Evolutionary conservation across 2,113 vertebrate genomes (phyloP), one percentile per base, ranked within the genome.

Genomic region (Odobenus rosmarus): DNA sequence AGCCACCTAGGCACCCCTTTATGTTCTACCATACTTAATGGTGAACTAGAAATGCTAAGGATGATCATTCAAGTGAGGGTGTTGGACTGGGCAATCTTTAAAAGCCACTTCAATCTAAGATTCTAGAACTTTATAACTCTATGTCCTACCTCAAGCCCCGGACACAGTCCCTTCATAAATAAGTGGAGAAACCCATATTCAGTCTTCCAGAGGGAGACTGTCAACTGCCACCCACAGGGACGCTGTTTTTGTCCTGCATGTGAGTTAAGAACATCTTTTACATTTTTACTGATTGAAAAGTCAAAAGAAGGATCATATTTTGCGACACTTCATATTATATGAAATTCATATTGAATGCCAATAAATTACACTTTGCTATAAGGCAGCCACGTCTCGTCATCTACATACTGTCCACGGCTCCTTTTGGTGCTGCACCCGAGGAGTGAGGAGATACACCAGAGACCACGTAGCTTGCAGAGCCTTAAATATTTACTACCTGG

Each of bases 241-340:
- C 19, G 19, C 57, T 28, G 1, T 36, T 28, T 96, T 92, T 79
- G 15, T 87, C 36, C 42, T 93, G 26, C 67, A 24, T 55, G 7
- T 77, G 82, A 90, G 31, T 61, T 88, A 79, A 82, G 77, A 62
- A 85, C 64, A 36, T 72, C 91, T 92, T 88, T 79, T 88, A 62
- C 4, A 36, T 89, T 81, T 93, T 71, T 42, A 77, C 51, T 82
- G 62, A 36, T 21, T 80, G 42, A 92, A 91, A 82, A 71, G 36
- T 91, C 36, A 84, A 81, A 72, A 59, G 62, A 90, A 84, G 59
- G 93, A 83, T 12, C 80, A 42, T 49, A 59, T 72, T 82, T 91
- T 81, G 51, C 12, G 55, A 85, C 26, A 88, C 36, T 83, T 57
- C 28, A 39, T 94, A 85, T 86, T 59, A 57, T 19, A 80, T 53